phyloP scores from a whole-genome alignment of 2,797 vertebrate species.

The Hoplostethus atlanticus region DNA sequence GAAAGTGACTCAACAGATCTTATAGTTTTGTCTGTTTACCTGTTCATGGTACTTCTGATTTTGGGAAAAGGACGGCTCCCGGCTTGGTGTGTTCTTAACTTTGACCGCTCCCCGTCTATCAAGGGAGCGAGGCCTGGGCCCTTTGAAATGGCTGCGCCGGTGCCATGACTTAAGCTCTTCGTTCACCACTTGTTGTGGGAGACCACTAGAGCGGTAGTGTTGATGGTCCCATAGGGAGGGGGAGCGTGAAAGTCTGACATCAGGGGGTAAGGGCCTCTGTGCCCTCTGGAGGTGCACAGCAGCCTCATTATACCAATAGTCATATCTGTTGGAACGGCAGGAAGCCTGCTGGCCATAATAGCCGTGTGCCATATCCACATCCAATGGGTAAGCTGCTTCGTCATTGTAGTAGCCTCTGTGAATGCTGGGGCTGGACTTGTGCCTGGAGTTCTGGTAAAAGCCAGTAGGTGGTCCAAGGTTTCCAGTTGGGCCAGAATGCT shows the following conservation, averaged over 20 bases:
- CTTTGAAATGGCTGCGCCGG: constrained; percentile 84
- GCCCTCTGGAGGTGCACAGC: constrained; percentile 75
- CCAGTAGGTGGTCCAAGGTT: constrained; percentile 54
- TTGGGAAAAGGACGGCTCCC: constrained; percentile 69
- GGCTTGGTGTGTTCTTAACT: constrained; percentile 69
- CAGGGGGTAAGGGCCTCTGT: constrained; percentile 74
- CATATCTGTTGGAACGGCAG: constrained; percentile 63
- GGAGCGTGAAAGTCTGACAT: constrained; percentile 83
- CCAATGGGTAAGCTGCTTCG: constrained; percentile 67
- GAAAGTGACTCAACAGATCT: neutral
- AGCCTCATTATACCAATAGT: constrained; percentile 78
- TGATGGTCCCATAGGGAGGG: constrained; percentile 86
- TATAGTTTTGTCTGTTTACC: constrained; percentile 58
- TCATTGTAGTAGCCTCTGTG: constrained; percentile 73
- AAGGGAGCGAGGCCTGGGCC: constrained; percentile 86
- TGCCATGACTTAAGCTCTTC: constrained; percentile 92
- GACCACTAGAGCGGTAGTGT: constrained; percentile 62
- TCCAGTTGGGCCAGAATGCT: constrained; percentile 53
- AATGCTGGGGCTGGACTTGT: constrained; percentile 67
- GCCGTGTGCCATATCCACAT: constrained; percentile 71
- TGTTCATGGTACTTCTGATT: constrained; percentile 75
- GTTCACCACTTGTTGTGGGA: constrained; percentile 84
- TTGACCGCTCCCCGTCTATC: constrained; percentile 88
- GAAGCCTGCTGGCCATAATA: constrained; percentile 61
- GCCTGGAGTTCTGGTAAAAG: constrained; percentile 70